Conservation (phyloP, 2,113 vertebrate species). For the Pavo muticus region DNA sequence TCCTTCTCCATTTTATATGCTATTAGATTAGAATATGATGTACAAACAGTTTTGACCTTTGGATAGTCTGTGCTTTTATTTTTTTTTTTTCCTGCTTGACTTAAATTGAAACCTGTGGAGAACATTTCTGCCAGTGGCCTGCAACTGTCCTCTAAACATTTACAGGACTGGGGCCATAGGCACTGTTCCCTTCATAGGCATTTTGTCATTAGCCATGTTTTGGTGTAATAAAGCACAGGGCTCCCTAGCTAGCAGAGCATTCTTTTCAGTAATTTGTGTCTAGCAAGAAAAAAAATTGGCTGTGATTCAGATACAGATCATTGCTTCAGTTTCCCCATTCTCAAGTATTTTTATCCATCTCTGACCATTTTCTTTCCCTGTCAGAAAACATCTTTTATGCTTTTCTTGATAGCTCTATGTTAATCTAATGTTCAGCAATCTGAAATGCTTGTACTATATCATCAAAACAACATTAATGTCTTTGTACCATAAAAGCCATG, state of each 20-base stretch:
- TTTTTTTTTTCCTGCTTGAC: background rate
- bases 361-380: constrained; percentile 44
- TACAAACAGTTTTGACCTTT: constrained; percentile 37
- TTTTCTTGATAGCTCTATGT: constrained; percentile 52
- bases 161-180: background rate
- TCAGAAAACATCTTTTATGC: constrained; percentile 48
- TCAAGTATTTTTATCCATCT: constrained; percentile 44
- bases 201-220: background rate
- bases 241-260: constrained; percentile 4
- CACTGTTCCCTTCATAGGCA: background rate
- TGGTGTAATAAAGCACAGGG: constrained; percentile 2
- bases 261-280: constrained; percentile 29
- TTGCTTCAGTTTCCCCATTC: constrained; percentile 28
- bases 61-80: background rate
- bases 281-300: constrained; percentile 24
- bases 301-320: constrained; percentile 44
- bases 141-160: background rate
- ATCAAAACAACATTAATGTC: constrained; percentile 51
- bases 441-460: constrained; percentile 57
- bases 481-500: constrained; percentile 35
- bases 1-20: background rate
- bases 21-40: background rate
- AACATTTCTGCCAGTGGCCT: constrained; percentile 13
- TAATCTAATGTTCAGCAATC: constrained; percentile 60
- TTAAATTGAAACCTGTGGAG: constrained; percentile 13